These are phyloP conservation scores for Daphoenositta chrysoptera DNA, from an alignment of 2,113 vertebrate genomes.

Conservation along the genomic window DNA sequence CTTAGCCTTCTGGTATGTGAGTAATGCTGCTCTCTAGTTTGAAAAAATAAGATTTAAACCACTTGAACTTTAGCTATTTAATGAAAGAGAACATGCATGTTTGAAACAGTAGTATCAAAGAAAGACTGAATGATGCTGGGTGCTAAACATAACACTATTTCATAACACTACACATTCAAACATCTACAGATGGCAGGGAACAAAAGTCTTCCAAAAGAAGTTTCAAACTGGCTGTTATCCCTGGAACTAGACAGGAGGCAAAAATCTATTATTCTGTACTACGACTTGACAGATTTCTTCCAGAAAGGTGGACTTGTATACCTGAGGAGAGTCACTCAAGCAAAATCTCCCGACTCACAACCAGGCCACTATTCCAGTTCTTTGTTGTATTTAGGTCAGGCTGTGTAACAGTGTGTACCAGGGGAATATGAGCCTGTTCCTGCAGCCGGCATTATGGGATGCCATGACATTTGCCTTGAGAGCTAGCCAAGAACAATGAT, in stretches of 20 bases:
- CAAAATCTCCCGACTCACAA: background rate
- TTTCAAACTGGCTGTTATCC: background rate
- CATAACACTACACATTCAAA: background rate
- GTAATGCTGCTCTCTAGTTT: conserved; percentile 46
- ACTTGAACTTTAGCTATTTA: conserved; percentile 45
- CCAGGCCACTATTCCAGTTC: background rate
- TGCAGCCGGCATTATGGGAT: background rate
- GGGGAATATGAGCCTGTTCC: background rate
- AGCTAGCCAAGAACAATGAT: background rate
- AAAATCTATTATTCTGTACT: background rate
- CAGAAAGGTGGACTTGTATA: background rate
- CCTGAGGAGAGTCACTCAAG: background rate
- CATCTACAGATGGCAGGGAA: background rate
- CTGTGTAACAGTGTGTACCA: background rate
- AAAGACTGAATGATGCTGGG: background rate
- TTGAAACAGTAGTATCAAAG: conserved; percentile 25
- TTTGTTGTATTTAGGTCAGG: background rate
- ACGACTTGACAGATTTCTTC: background rate
- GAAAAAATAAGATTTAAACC: conserved; percentile 51
- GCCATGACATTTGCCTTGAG: background rate
- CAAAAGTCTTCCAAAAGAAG: background rate
- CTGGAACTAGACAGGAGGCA: background rate
- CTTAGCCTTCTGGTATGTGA: conserved; percentile 67
- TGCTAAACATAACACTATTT: background rate
- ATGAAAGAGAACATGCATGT: conserved; percentile 1